Evolutionary conservation across 2,888 invertebrate genomes (phyloP).

Genomic region (Caenorhabditis sp.): DNA sequence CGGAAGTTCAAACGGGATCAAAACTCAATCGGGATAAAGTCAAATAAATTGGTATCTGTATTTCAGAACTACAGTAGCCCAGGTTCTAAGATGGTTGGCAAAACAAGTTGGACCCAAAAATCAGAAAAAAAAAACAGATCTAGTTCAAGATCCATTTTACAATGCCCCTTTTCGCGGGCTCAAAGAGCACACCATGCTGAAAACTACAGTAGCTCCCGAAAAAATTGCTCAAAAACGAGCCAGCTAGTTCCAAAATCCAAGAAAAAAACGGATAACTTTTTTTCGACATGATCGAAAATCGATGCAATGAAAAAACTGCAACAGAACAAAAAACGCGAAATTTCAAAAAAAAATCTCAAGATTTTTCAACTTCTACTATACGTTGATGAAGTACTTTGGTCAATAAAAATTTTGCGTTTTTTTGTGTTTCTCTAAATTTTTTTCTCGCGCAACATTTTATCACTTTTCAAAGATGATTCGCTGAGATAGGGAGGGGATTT

Average conservation of each 20-base stretch:
- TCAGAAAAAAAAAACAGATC: too few relatives aligned
- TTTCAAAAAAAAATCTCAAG: neutral
- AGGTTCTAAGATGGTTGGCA: too few relatives aligned
- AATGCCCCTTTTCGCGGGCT: too few relatives aligned
- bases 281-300: neutral
- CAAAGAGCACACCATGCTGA: too few relatives aligned
- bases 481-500: too few relatives aligned
- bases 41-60: too few relatives aligned
- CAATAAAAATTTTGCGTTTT: neutral
- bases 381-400: neutral
- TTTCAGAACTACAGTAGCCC: too few relatives aligned
- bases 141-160: too few relatives aligned
- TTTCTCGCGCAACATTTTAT: neutral
- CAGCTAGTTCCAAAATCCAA: neutral
- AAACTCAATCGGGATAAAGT: too few relatives aligned
- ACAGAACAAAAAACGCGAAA: conserved; percentile 1
- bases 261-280: neutral
- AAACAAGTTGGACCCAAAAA: too few relatives aligned
- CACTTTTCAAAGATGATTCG: neutral
- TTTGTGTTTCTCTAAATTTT: neutral
- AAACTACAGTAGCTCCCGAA: too few relatives aligned
- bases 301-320: neutral
- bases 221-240: neutral
- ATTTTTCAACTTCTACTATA: conserved; percentile 1
- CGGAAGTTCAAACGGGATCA: neutral